Evolutionary conservation across 2,113 vertebrate species (phyloP).

Genomic region (Struthio camelus): DNA sequence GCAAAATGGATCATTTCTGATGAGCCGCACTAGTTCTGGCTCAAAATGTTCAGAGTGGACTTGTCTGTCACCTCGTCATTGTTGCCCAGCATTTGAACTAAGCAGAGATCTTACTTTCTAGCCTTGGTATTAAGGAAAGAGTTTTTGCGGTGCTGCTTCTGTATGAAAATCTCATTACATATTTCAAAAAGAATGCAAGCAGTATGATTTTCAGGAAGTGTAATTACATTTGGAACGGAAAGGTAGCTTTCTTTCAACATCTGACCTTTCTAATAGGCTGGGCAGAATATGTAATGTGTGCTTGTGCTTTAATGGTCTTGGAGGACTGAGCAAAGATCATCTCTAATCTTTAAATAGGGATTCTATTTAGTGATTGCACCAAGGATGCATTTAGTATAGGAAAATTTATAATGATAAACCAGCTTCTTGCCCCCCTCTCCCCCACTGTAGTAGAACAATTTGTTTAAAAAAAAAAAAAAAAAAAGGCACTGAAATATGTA

Average conservation of each 20-base stretch:
- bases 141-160: neutral
- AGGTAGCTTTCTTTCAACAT: slow-evolving; percentile 55
- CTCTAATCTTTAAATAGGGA: slow-evolving; percentile 70
- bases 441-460: neutral
- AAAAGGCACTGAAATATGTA: neutral
- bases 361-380: slow-evolving; percentile 7
- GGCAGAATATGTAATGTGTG: slow-evolving; percentile 62
- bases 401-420: neutral
- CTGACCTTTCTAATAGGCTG: slow-evolving; percentile 72
- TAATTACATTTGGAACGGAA: slow-evolving; percentile 64
- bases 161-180: slow-evolving; percentile 37
- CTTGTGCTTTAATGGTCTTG: slow-evolving; percentile 65
- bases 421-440: neutral
- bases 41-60: neutral
- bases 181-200: slow-evolving; percentile 32
- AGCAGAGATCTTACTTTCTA: neutral
- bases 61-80: neutral
- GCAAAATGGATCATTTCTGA: neutral
- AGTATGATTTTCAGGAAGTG: slow-evolving; percentile 56
- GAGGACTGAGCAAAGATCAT: slow-evolving; percentile 64
- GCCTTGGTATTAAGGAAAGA: neutral
- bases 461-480: slow-evolving; percentile 17
- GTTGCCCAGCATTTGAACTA: neutral
- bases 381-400: slow-evolving; percentile 34
- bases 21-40: neutral